These are phyloP conservation scores for Serripes groenlandicus DNA, from an alignment of 2,888 invertebrate genomes.

Conservation along the genomic window DNA sequence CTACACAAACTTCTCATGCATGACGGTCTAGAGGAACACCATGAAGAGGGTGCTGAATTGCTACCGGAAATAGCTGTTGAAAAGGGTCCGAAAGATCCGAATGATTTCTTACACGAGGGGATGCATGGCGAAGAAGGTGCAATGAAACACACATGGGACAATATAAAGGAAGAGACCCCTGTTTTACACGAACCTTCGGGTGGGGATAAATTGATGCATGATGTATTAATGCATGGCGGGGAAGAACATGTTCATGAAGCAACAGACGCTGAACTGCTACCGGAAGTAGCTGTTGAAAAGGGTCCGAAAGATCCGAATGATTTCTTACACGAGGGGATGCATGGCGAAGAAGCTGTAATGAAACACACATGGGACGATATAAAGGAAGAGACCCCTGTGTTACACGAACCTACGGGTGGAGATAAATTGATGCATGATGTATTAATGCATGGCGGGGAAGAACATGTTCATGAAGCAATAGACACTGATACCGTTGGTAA, in stretches of 20 bases:
- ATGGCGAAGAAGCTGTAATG: constrained; percentile 45
- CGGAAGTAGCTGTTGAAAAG: constrained; percentile 22
- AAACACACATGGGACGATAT: constrained; percentile 43
- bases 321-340: constrained; percentile 64
- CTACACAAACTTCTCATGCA: constrained; percentile 80
- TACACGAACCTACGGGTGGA: constrained; percentile 22
- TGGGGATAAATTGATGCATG: constrained; percentile 69
- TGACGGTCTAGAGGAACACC: constrained; percentile 67
- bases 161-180: not conserved
- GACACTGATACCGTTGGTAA: constrained; percentile 3
- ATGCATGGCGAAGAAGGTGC: constrained; percentile 58
- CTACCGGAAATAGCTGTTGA: constrained; percentile 43
- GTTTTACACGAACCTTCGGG: constrained; percentile 23
- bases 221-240: constrained; percentile 71
- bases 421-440: constrained; percentile 72
- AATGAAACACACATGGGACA: constrained; percentile 45
- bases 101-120: constrained; percentile 61
- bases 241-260: constrained; percentile 33
- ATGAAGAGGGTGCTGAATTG: constrained; percentile 19
- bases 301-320: constrained; percentile 62
- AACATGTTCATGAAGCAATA: constrained; percentile 31
- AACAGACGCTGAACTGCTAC: constrained; percentile 21
- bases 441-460: constrained; percentile 68
- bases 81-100: constrained; percentile 61
- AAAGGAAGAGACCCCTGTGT: not conserved